Conservation (phyloP, 1,140 invertebrate species). For the Amphibalanus amphitrite region DNA sequence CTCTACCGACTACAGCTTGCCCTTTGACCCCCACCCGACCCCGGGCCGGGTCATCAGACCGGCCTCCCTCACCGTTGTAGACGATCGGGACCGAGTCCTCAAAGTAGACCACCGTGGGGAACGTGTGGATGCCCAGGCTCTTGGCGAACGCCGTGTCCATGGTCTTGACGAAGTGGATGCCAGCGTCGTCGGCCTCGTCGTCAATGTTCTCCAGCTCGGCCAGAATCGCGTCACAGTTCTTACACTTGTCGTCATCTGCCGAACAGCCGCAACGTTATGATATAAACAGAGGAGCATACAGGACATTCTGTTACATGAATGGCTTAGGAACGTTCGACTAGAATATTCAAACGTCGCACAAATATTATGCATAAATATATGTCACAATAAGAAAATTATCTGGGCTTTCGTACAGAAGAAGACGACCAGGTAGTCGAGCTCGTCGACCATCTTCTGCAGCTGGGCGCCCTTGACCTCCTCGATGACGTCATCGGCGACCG, state of each 20-base stretch:
- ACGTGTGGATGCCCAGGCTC: slow-evolving; percentile 68
- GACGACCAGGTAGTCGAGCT: slow-evolving; percentile 77
- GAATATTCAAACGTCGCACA: no score
- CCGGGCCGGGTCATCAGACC: no score
- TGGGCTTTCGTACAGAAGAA: no score
- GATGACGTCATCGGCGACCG: slow-evolving; percentile 62
- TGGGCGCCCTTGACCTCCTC: slow-evolving; percentile 81
- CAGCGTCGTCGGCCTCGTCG: slow-evolving; percentile 78
- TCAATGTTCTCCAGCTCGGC: slow-evolving; percentile 85
- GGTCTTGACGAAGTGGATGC: slow-evolving; percentile 85
- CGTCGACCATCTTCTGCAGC: slow-evolving; percentile 67
- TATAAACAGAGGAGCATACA: no score
- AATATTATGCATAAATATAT: no score
- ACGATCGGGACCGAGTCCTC: slow-evolving; percentile 83
- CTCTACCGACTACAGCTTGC: no score
- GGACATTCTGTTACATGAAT: no score
- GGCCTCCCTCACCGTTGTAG: slow-evolving; percentile 62
- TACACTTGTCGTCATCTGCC: slow-evolving; percentile 58
- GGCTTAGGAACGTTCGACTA: no score
- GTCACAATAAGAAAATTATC: no score
- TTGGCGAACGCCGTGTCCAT: slow-evolving; percentile 74
- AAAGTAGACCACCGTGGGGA: slow-evolving; percentile 62
- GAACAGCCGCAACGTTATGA: slow-evolving; percentile 15
- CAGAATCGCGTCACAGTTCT: slow-evolving; percentile 60
- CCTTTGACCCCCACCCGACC: no score